phyloP scores from a whole-genome alignment of 2,888 invertebrate species.

The Netelia fuscicornis region DNA sequence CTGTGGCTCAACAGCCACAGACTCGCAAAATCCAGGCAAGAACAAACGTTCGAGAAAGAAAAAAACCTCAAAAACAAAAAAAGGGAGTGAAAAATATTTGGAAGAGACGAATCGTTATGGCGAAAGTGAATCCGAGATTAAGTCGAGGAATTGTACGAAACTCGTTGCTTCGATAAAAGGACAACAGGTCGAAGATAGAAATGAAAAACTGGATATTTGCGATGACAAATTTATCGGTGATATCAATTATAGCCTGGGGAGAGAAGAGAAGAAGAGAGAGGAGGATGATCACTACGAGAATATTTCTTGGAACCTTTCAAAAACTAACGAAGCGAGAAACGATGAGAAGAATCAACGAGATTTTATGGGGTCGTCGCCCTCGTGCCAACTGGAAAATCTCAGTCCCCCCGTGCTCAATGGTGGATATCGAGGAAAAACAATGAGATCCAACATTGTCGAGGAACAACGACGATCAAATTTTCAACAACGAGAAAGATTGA shows the following conservation, averaged over 20 bases:
- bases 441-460: neutral
- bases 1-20: slow-evolving; percentile 67
- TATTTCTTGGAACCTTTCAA: slow-evolving; percentile 2
- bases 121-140: slow-evolving; percentile 8
- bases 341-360: slow-evolving; percentile 22
- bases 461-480: neutral
- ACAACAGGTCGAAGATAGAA: slow-evolving; percentile 1
- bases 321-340: slow-evolving; percentile 22
- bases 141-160: slow-evolving; percentile 20
- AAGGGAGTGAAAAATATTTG: slow-evolving; percentile 38
- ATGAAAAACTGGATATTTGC: slow-evolving; percentile 27
- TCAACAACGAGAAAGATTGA: neutral
- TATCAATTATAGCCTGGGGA: neutral
- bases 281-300: slow-evolving; percentile 21
- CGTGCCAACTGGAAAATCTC: slow-evolving; percentile 26
- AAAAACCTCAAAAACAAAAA: slow-evolving; percentile 47
- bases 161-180: slow-evolving; percentile 21
- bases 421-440: slow-evolving; percentile 9
- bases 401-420: slow-evolving; percentile 27
- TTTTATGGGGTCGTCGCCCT: slow-evolving; percentile 21
- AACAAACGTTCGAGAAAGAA: slow-evolving; percentile 43
- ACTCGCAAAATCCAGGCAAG: slow-evolving; percentile 39
- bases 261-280: neutral
- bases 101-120: slow-evolving; percentile 12
- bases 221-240: slow-evolving; percentile 19